Evolutionary conservation across 2,888 invertebrate genomes (phyloP), one percentile per base, ranked within the genome.

Genomic region (Hydriomena furcata): DNA sequence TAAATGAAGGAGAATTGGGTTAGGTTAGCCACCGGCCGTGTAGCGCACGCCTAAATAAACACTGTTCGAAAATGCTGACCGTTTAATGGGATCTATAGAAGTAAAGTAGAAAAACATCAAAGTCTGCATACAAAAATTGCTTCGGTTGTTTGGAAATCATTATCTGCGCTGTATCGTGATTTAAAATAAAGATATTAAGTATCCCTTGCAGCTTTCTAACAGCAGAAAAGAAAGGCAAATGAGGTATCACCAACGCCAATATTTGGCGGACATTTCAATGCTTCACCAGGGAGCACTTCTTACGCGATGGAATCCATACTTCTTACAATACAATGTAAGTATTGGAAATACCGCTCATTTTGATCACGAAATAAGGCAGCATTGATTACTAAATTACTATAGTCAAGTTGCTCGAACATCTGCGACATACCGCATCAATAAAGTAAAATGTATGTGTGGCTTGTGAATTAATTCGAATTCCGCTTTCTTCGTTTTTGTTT

Each of bases 401-500:
- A 17, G n/a, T 32, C 12, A 36, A 17, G 17, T 21, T 36, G 11
- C 17, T 8, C 25, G n/a, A 2, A 2, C 10, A 28, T 28, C 10
- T 28, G 28, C 17, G 17, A 11, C 23, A 11, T 17, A 5, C 7
- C 23, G 7, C 8, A 17, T 4, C 17, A 17, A 3, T 4, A 3
- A n/a, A 31, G 6, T 24, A 32, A 13, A 8, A 10, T 4, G 10
- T 5, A 23, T 8, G 36, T 10, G 12, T 44, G 36, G 3, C 10
- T 7, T 23, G 42, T 12, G 24, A 12, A 25, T 30, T 35, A 23
- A 44, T 45, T 46, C 23, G 13, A 38, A 46, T 46, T 52, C 43
- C 37, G 28, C 42, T 52, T 47, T 52, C 38, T 43, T 47, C 21
- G 28, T 52, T 34, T 47, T 52, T 46, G 42, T 13, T 24, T 28